A percentile compares a stretch with the other conserved stretches of the same genome.
These are phyloP conservation scores for Lasioglossum lativentre DNA, from an alignment of 2,888 invertebrate species.

Conservation along the genomic window DNA sequence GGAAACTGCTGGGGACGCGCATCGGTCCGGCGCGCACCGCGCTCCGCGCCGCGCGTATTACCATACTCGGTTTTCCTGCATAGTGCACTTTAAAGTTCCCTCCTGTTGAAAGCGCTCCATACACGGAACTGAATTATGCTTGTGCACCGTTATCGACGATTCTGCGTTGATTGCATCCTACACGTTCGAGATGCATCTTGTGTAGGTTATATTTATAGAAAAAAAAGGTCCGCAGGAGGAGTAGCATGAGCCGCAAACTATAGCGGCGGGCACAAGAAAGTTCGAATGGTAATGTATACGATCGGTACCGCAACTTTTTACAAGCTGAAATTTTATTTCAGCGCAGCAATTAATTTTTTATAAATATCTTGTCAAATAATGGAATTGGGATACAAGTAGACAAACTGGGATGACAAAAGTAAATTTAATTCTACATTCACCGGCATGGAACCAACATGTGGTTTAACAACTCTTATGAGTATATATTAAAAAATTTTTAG, in stretches of 20 bases:
- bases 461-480: too few species aligned
- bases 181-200: slow-evolving; percentile 8
- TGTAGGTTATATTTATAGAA: background rate
- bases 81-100: slow-evolving; percentile 18
- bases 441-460: too few species aligned
- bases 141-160: slow-evolving; percentile 31
- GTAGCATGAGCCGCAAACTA: background rate
- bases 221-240: background rate
- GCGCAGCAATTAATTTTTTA: background rate
- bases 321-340: background rate
- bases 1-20: slow-evolving; percentile 28
- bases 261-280: background rate
- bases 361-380: too few species aligned
- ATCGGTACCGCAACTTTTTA: too few species aligned
- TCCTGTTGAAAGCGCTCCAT: slow-evolving; percentile 7
- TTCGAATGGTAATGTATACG: background rate
- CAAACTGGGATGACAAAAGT: too few species aligned
- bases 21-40: slow-evolving; percentile 12
- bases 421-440: too few species aligned
- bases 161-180: slow-evolving; percentile 21
- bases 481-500: too few species aligned
- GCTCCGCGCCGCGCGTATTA: slow-evolving; percentile 25
- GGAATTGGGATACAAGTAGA: too few species aligned
- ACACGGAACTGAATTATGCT: slow-evolving; percentile 30
- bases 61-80: slow-evolving; percentile 28